Evolutionary conservation across 2,797 vertebrate genomes (phyloP).

Genomic region (Ciconia nigra): DNA sequence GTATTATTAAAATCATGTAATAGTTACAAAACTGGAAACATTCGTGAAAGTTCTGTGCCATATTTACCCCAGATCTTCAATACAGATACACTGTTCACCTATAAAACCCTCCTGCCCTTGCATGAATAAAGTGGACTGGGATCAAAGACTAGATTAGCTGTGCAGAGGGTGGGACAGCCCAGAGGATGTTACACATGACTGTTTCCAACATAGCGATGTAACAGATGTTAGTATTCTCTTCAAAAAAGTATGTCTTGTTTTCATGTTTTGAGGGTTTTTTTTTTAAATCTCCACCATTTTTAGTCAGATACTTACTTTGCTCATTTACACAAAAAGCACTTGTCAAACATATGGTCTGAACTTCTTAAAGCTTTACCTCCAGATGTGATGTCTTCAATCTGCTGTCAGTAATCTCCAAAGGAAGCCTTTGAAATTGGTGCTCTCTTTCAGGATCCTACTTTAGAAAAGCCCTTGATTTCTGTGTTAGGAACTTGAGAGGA

Average conservation of each 20-base stretch:
- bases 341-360: neutral
- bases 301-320: neutral
- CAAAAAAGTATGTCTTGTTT: neutral
- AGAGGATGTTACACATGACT: neutral
- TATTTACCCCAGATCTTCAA: neutral
- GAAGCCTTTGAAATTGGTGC: neutral
- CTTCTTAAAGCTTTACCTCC: neutral
- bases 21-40: neutral
- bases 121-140: neutral
- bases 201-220: neutral
- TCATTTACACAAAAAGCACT: neutral
- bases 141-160: neutral
- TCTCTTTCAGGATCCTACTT: neutral
- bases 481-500: neutral
- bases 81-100: too few relatives aligned
- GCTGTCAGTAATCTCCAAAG: neutral
- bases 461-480: neutral
- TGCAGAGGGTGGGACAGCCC: neutral
- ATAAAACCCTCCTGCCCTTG: neutral
- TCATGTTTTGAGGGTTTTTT: neutral
- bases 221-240: neutral
- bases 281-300: neutral
- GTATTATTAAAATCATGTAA: neutral
- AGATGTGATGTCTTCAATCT: neutral
- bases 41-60: neutral